Conservation (phyloP, 2,888 invertebrate genomes). For the Heteromurus nitidus region DNA sequence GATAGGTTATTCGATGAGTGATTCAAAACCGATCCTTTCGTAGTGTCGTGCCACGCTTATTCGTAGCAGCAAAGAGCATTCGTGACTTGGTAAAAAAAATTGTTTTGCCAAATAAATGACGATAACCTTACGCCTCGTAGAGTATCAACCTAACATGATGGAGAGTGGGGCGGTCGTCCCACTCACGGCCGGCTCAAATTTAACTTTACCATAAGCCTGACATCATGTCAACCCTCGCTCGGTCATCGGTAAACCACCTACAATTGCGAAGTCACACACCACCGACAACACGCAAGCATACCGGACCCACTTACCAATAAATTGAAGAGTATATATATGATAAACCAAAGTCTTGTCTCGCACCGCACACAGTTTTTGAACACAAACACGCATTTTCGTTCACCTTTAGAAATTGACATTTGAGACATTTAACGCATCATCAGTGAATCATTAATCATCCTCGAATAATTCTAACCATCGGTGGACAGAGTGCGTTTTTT, state of each 20-base stretch:
- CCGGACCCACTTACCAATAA: neutral
- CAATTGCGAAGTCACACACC: neutral
- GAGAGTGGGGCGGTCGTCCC: constrained; percentile 10
- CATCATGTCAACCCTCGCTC: constrained; percentile 52
- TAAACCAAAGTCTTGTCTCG: neutral
- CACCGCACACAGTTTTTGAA: neutral
- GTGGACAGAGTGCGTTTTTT: neutral
- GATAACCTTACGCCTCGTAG: constrained; percentile 30
- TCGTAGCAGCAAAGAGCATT: neutral
- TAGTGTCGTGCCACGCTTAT: neutral
- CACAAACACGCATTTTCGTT: neutral
- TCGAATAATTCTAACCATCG: constrained; percentile 7
- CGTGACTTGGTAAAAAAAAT: constrained; percentile 21
- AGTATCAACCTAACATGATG: constrained; percentile 24
- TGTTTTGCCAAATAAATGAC: constrained; percentile 49
- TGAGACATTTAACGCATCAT: constrained; percentile 21
- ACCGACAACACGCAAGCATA: constrained; percentile 3
- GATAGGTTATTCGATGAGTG: neutral
- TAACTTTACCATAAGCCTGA: constrained; percentile 17
- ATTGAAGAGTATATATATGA: neutral
- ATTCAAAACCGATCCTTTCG: neutral
- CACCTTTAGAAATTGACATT: constrained; percentile 22
- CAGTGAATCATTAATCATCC: constrained; percentile 48
- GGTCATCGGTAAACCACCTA: constrained; percentile 19
- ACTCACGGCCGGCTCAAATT: constrained; percentile 31